Evolutionary conservation across 53 echinoderm and acorn worm genomes (phyloP).

Genomic region (Echinarachnius parma): DNA sequence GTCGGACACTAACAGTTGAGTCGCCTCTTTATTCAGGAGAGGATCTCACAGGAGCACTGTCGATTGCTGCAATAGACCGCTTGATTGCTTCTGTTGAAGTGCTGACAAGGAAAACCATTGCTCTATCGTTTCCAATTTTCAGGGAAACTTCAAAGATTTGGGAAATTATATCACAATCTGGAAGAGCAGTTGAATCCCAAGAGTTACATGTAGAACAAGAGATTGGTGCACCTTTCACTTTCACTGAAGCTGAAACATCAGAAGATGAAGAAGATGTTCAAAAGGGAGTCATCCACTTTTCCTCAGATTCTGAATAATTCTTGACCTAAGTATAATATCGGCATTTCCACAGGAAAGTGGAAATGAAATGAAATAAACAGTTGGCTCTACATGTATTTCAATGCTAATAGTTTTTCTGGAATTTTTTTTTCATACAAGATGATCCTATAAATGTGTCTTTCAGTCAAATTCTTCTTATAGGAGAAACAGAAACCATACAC

Average conservation of each 20-base stretch:
- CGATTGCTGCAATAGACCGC: not conserved
- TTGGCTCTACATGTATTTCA: too few relatives aligned
- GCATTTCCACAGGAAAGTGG: too few relatives aligned
- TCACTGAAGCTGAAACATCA: not conserved
- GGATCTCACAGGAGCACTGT: not conserved
- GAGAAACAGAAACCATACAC: too few relatives aligned
- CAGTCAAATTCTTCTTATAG: too few relatives aligned
- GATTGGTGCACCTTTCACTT: not conserved
- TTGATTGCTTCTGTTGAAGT: not conserved
- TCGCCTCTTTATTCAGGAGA: not conserved
- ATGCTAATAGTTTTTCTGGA: too few relatives aligned
- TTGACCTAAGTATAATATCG: too few relatives aligned
- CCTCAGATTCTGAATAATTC: slow-evolving; percentile 1
- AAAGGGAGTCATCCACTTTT: not conserved
- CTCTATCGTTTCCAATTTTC: not conserved
- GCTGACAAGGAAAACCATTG: not conserved
- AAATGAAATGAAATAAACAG: too few relatives aligned
- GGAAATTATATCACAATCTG: not conserved
- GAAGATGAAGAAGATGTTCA: not conserved
- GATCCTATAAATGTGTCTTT: too few relatives aligned
- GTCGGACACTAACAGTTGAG: not conserved
- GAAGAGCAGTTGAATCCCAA: not conserved
- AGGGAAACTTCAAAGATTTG: not conserved
- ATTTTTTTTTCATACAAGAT: too few relatives aligned
- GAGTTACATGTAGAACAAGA: not conserved